Percentiles rank a stretch among this genome's conserved stretches.
phyloP scores from a whole-genome alignment of 2,113 vertebrate species.

The Tretioscincus oriximinensis region DNA sequence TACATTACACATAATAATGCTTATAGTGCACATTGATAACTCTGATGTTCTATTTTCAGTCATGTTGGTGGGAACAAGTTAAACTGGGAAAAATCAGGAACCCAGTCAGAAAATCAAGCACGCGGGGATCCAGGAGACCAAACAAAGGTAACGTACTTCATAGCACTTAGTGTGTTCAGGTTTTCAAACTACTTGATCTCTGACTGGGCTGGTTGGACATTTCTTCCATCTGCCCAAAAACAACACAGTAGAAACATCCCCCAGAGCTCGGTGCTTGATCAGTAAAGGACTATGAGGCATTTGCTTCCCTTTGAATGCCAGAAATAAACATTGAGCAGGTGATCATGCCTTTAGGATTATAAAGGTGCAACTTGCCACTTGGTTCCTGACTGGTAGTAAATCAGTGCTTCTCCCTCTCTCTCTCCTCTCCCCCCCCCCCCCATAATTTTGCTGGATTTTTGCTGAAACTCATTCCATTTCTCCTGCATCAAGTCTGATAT shows the following conservation, averaged over 20 bases:
- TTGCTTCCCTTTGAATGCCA: too few species aligned
- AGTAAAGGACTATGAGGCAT: neutral
- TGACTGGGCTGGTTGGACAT: too few species aligned
- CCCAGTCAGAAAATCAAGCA: constrained; percentile 73
- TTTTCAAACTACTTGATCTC: neutral
- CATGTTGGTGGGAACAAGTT: constrained; percentile 86
- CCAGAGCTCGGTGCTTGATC: neutral
- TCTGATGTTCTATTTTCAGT: constrained; percentile 64
- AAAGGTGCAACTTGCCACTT: too few species aligned
- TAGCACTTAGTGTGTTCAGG: neutral
- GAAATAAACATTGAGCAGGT: too few species aligned
- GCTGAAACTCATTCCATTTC: too few species aligned
- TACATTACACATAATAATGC: neutral
- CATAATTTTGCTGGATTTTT: too few species aligned
- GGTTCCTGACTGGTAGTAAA: too few species aligned
- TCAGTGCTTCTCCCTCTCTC: too few species aligned
- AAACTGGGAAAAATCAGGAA: constrained; percentile 84
- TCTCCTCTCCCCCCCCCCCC: too few species aligned
- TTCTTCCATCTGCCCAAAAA: neutral
- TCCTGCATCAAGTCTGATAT: too few species aligned
- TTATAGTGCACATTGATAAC: neutral
- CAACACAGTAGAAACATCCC: neutral
- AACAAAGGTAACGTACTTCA: constrained; percentile 78
- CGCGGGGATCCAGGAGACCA: constrained; percentile 83
- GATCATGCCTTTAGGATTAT: too few species aligned